Evolutionary conservation across 2,888 invertebrate genomes (phyloP).

Genomic region (Fragum whitleyi): DNA sequence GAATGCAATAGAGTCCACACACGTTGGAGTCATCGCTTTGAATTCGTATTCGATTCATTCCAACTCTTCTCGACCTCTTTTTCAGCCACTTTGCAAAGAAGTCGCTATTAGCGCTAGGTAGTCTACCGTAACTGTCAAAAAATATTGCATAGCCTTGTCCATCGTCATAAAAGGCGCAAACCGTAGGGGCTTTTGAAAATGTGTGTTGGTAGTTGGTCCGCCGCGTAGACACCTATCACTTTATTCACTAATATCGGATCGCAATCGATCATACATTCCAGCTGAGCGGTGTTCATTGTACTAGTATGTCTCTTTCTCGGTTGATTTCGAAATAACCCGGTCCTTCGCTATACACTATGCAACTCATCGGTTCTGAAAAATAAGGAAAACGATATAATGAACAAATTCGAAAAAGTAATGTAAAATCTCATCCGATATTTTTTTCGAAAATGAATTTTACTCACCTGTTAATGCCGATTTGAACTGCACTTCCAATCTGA

Average conservation of each 20-base stretch:
- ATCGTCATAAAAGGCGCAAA: constrained; percentile 40
- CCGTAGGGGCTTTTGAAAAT: constrained; percentile 14
- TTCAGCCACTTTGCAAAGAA: constrained; percentile 25
- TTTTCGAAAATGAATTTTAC: neutral
- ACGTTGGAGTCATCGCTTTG: constrained; percentile 31
- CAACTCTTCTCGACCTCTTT: constrained; percentile 1
- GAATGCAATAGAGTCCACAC: constrained; percentile 36
- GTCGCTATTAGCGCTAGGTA: constrained; percentile 23
- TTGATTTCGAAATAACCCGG: constrained; percentile 23
- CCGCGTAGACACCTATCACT: constrained; percentile 38
- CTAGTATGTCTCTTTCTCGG: constrained; percentile 23
- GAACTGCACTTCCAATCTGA: constrained; percentile 29
- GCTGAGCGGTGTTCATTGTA: constrained; percentile 31
- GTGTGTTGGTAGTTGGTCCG: constrained; percentile 32
- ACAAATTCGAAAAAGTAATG: neutral
- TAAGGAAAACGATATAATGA: too few species aligned
- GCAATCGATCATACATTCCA: constrained; percentile 39
- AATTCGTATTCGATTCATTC: constrained; percentile 6
- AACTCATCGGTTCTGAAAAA: constrained; percentile 33
- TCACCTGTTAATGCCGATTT: constrained; percentile 19
- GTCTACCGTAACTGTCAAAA: constrained; percentile 42
- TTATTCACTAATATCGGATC: constrained; percentile 27
- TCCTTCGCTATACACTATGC: constrained; percentile 27
- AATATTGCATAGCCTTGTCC: constrained; percentile 12
- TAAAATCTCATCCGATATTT: neutral